Conservation (phyloP, 2,797 vertebrate genomes). For the Allobates femoralis region DNA sequence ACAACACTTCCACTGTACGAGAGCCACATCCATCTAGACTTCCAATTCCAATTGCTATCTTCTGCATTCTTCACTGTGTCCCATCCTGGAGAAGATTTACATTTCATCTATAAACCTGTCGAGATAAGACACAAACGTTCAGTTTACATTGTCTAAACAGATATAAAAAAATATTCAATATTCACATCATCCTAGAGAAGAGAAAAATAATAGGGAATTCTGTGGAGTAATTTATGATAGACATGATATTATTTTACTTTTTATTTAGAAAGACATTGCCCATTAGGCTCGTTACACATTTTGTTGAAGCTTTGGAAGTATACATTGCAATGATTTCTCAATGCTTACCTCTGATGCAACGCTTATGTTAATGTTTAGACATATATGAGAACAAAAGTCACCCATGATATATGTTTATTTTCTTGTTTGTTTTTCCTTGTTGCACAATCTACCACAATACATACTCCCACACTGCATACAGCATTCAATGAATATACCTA, state of each 20-base stretch:
- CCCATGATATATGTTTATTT: no score
- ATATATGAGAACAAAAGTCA: background rate
- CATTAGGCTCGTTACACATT: background rate
- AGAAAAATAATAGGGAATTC: background rate
- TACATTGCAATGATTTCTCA: background rate
- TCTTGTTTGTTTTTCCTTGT: no score
- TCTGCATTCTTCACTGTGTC: conserved; percentile 72
- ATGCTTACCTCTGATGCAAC: no score
- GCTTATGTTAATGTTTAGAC: background rate
- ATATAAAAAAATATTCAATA: conserved; percentile 10
- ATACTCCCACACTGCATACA: background rate
- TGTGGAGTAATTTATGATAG: background rate
- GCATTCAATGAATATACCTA: background rate
- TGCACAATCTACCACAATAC: background rate
- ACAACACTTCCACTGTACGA: conserved; percentile 65
- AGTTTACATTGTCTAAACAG: conserved; percentile 18
- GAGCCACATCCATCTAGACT: conserved; percentile 67
- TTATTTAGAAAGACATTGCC: background rate
- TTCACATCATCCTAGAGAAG: background rate
- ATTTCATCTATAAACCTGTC: conserved; percentile 71
- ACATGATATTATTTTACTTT: no score
- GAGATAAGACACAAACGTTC: conserved; percentile 46
- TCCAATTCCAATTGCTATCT: conserved; percentile 75
- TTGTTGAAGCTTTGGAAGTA: background rate
- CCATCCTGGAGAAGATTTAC: conserved; percentile 75